Conservation (phyloP, 2,888 invertebrate species). For the Candidula unifasciata region DNA sequence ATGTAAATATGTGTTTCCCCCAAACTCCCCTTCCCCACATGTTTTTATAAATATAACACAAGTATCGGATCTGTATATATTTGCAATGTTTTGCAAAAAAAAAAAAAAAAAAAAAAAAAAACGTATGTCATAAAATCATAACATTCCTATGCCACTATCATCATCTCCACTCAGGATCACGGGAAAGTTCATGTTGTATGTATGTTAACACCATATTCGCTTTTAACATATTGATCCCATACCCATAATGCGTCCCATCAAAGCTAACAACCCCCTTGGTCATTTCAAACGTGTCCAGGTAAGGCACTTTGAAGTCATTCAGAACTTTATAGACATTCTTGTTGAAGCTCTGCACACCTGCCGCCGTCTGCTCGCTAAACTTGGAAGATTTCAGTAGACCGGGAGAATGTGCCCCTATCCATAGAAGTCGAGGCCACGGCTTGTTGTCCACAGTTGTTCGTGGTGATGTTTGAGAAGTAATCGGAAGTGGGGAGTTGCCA, state of each 20-base stretch:
- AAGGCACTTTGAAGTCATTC: slow-evolving; percentile 37
- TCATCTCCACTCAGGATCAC: no score
- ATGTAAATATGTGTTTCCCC: no score
- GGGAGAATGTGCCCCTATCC: slow-evolving; percentile 41
- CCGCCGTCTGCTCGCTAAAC: slow-evolving; percentile 28
- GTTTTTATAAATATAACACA: no score
- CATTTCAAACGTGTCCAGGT: slow-evolving; percentile 41
- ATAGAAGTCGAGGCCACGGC: slow-evolving; percentile 31
- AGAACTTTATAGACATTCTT: slow-evolving; percentile 4
- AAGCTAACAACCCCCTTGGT: slow-evolving; percentile 41
- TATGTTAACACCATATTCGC: slow-evolving; percentile 40
- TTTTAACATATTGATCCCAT: slow-evolving; percentile 48
- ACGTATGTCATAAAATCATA: no score
- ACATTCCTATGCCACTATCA: no score
- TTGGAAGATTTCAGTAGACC: slow-evolving; percentile 41
- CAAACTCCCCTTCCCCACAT: no score
- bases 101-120: no score
- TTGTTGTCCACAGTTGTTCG: neutral
- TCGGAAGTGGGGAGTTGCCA: neutral
- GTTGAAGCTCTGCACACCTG: slow-evolving; percentile 21
- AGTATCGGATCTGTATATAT: no score
- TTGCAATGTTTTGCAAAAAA: no score
- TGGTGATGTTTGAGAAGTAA: neutral
- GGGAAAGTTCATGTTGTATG: neutral
- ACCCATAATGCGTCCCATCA: slow-evolving; percentile 47